Conservation (phyloP, 2,888 invertebrate genomes). For the Macrophya alboannulata region DNA sequence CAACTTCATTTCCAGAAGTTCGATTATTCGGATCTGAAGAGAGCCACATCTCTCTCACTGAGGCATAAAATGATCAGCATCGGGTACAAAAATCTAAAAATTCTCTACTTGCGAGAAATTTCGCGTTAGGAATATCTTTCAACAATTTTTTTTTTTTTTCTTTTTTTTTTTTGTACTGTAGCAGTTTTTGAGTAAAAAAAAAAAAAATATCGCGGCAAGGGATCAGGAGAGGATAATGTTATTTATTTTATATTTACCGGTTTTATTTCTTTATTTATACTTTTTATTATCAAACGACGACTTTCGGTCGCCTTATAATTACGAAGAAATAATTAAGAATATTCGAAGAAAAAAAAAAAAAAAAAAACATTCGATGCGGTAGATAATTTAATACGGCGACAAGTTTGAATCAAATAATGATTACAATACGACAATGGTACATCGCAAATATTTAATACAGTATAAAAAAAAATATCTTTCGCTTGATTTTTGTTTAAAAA, state of each 20-base stretch:
- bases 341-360: not conserved
- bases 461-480: not conserved
- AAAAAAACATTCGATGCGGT: not conserved
- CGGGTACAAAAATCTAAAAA: too few species aligned
- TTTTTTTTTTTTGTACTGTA: too few species aligned
- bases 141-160: too few species aligned
- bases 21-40: not conserved
- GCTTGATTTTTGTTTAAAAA: too few species aligned
- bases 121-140: too few species aligned
- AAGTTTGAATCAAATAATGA: not conserved
- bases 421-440: not conserved
- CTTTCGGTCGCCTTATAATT: not conserved
- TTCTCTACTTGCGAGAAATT: too few species aligned
- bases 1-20: not conserved
- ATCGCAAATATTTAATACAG: not conserved
- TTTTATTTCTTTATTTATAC: not conserved
- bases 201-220: not conserved
- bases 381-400: not conserved
- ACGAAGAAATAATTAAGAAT: not conserved
- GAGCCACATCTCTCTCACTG: too few species aligned
- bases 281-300: conserved; percentile 13
- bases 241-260: not conserved
- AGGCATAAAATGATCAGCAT: not conserved
- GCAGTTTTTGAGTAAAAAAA: not conserved
- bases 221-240: not conserved